Base-by-base conservation (phyloP, 1,140 invertebrate species). In the Brachionus plicatilis region DNA sequence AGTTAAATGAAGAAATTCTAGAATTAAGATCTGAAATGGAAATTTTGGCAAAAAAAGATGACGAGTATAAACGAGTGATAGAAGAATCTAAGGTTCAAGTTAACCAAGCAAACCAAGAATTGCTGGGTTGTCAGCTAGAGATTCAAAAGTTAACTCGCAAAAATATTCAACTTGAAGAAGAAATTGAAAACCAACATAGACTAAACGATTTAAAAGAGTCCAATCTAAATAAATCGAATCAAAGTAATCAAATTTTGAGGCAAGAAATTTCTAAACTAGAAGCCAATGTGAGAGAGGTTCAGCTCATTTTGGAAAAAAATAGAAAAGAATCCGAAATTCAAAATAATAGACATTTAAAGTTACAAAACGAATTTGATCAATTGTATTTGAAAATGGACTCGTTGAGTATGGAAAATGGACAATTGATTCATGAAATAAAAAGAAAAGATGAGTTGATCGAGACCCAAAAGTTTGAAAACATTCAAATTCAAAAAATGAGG, bases 141-240 rank as follows among this genome's bases (percentile, higher is more conserved):
- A 87, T 88, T n/a, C 88, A 90, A 83, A 85, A 88, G 17, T 89
- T 90, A 84, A 85, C 86, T 11, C 85, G 89, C 1, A 89, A 89
- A 85, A 88, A 88, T 75, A 89, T 89, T 80, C 90, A 90, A 85
- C 86, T 90, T 85, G 90, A 90, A 76, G 85, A 88, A 33, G 90
- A 90, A 85, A 85, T 90, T 84, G 88, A 88, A 68, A 87, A 88
- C 53, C 83, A 88, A 1, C 88, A 88, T 84, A 87, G 87, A 24
- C 88, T 90, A 27, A 85, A 90, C 17, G 89, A 90, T 76, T 84
- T 86, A 17, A 88, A 88, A 83, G 85, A 72, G 8, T 86, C 85
- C 14, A 89, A 90, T 50, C 88, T 89, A 43, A 88, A 89, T 78
- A 87, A 86, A 37, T 86, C 88, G 84, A 85, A 86, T 66, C 78